A percentile compares a stretch with the other conserved stretches of the same genome.
Conservation (phyloP, 2,797 vertebrate genomes). For the Sebastes matsubarae region DNA sequence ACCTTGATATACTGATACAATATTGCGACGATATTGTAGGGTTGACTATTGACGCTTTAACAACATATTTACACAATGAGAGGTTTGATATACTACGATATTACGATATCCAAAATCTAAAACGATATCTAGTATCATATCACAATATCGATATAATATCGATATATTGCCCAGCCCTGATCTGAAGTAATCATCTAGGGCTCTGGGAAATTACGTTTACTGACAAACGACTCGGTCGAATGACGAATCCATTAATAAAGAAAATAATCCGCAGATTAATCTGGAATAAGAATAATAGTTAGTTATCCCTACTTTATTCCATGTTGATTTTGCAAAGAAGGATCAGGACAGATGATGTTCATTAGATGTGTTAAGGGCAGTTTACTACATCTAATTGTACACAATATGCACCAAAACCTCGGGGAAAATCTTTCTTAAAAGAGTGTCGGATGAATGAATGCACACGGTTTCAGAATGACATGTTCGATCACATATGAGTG, state of each 20-base stretch:
- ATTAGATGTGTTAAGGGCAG: background rate
- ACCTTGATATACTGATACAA: too few species aligned
- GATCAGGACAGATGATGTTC: background rate
- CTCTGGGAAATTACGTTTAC: too few species aligned
- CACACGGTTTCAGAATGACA: background rate
- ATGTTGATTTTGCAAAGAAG: background rate
- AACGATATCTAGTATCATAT: too few species aligned
- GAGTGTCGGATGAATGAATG: background rate
- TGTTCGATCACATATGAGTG: background rate
- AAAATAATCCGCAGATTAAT: background rate
- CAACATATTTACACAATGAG: too few species aligned
- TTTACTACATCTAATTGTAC: background rate
- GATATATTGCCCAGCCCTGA: too few species aligned
- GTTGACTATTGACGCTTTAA: too few species aligned
- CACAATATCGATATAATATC: too few species aligned
- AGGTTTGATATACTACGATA: too few species aligned
- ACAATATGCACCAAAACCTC: background rate
- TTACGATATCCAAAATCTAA: too few species aligned
- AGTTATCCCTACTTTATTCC: background rate
- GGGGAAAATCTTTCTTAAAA: background rate
- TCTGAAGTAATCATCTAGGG: background rate
- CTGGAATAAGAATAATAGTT: background rate
- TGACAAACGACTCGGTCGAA: too few species aligned
- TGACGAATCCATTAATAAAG: too few species aligned
- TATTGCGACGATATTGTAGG: too few species aligned